phyloP scores from a whole-genome alignment of 2,888 invertebrate species.

The Protonemura montana region DNA sequence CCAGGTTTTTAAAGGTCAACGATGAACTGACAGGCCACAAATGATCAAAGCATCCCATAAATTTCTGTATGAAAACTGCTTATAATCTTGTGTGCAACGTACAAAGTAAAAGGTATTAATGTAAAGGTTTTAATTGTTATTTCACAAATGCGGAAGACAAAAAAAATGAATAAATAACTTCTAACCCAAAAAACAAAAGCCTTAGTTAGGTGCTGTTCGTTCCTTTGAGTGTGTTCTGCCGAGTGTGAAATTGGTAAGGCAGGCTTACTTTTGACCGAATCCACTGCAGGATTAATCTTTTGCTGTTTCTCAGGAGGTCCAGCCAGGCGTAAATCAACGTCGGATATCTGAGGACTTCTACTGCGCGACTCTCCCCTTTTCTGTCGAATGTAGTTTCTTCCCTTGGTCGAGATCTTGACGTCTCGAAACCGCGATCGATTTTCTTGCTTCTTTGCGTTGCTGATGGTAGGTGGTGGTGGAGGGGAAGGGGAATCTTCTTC shows the following conservation, averaged over 20 bases:
- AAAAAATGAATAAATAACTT: neutral
- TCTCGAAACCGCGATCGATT: conserved; percentile 56
- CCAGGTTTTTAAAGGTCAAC: too few species aligned
- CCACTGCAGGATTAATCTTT: conserved; percentile 28
- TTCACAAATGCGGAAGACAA: neutral
- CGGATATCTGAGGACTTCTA: conserved; percentile 60
- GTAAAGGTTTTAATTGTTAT: neutral
- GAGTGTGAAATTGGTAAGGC: neutral
- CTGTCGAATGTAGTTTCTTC: conserved; percentile 71
- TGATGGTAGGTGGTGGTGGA: conserved; percentile 49
- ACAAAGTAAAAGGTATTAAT: neutral
- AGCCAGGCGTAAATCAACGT: conserved; percentile 58
- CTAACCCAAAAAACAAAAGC: neutral
- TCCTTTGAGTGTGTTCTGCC: neutral
- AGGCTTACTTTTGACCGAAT: conserved; percentile 49
- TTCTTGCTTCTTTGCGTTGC: conserved; percentile 42
- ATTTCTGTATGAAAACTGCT: neutral
- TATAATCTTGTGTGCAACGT: neutral
- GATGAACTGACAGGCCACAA: neutral
- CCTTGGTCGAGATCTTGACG: conserved; percentile 56
- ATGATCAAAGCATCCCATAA: conserved; percentile 2
- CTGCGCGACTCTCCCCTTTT: conserved; percentile 66
- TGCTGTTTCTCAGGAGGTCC: conserved; percentile 58
- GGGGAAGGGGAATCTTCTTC: conserved; percentile 48
- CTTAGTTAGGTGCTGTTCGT: neutral